A percentile compares a stretch with the other conserved stretches of the same genome.
Conservation (phyloP, 2,888 invertebrate genomes). For the Mylabris sibirica region DNA sequence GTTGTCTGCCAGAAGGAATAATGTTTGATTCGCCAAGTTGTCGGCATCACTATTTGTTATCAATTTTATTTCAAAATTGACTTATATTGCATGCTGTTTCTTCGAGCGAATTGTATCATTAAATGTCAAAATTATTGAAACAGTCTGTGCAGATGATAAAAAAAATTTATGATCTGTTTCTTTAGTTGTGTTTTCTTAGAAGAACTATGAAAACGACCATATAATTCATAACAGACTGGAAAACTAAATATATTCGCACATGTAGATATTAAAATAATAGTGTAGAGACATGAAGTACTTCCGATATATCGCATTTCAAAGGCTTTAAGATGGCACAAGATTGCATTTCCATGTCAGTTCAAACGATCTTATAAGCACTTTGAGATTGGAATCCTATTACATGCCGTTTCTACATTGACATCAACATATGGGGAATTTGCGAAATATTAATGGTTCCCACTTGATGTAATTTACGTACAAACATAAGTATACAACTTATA, state of each 20-base stretch:
- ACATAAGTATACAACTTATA: not conserved
- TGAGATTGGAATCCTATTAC: constrained; percentile 47
- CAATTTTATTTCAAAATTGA: no score
- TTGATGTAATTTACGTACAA: constrained; percentile 1
- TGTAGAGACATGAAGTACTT: constrained; percentile 36
- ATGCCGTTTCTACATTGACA: constrained; percentile 29
- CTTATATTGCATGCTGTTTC: no score
- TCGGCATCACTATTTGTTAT: no score
- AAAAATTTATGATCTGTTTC: not conserved
- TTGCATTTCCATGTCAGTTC: constrained; percentile 51
- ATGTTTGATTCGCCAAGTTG: no score
- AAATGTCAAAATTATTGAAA: no score
- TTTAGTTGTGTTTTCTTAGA: not conserved
- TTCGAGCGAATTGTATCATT: no score
- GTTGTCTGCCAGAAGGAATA: no score
- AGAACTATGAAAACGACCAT: not conserved
- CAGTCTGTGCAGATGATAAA: no score
- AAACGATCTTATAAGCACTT: constrained; percentile 50
- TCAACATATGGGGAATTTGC: constrained; percentile 38
- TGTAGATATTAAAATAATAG: constrained; percentile 37
- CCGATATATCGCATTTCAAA: constrained; percentile 43
- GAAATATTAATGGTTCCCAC: constrained; percentile 38
- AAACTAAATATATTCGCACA: not conserved
- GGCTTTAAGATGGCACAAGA: constrained; percentile 44
- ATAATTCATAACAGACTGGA: not conserved